A percentile compares a stretch with the other conserved stretches of the same genome.
phyloP scores from a whole-genome alignment of 2,113 vertebrate species.

The Archilochus colubris region DNA sequence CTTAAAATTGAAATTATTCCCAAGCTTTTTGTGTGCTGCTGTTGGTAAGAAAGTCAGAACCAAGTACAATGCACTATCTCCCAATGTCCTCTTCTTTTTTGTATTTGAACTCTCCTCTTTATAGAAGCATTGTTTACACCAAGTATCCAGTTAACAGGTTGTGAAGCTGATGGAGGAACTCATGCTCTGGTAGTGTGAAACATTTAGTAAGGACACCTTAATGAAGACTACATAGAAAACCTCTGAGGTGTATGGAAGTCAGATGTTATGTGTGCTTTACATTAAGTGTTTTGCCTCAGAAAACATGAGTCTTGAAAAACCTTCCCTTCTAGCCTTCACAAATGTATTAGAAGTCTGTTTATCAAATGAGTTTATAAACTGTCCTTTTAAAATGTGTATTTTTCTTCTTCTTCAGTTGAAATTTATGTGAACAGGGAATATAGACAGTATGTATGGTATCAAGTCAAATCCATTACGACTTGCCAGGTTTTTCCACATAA shows the following conservation, averaged over 20 bases:
- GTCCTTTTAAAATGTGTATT: neutral
- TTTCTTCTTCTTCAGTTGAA: slow-evolving; percentile 14
- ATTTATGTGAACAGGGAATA: neutral
- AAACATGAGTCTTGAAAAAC: slow-evolving; percentile 50
- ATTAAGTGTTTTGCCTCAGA: slow-evolving; percentile 66
- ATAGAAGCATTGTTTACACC: slow-evolving; percentile 52
- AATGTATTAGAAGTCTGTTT: neutral
- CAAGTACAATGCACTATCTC: slow-evolving; percentile 8
- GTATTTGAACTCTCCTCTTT: slow-evolving; percentile 60
- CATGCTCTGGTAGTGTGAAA: slow-evolving; percentile 54
- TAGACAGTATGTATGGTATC: neutral
- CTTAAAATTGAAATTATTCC: slow-evolving; percentile 43
- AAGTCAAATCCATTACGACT: neutral
- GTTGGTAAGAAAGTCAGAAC: slow-evolving; percentile 56
- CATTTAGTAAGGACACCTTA: slow-evolving; percentile 75
- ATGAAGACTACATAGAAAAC: slow-evolving; percentile 94
- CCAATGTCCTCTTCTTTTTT: slow-evolving; percentile 53
- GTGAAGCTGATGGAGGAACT: slow-evolving; percentile 48
- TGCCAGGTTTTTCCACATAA: neutral
- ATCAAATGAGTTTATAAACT: slow-evolving; percentile 26
- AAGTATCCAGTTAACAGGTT: slow-evolving; percentile 16
- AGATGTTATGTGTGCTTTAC: slow-evolving; percentile 82
- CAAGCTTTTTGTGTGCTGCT: slow-evolving; percentile 39
- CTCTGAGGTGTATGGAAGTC: slow-evolving; percentile 87
- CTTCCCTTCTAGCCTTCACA: slow-evolving; percentile 51